Evolutionary conservation across 1,140 invertebrate species (phyloP), one percentile per base, ranked within the genome.

Genomic region (Stegodyphus mimosarum): DNA sequence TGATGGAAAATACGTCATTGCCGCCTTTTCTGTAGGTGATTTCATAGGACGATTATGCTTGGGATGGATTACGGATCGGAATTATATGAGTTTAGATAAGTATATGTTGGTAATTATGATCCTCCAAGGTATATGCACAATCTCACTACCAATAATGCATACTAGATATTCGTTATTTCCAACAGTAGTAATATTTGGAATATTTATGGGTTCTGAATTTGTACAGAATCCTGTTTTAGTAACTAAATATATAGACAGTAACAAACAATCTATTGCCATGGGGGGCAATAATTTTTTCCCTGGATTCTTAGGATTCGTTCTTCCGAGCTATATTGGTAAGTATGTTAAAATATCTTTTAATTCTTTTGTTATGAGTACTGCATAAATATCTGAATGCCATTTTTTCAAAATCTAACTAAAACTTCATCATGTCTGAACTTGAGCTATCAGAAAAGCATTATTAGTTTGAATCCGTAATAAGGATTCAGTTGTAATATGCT

Each of bases 61-160:
- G 9, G 66, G 66, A 11, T 69, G 66, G 66, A 69, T 69, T 48
- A 69, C 66, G 17, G 66, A 69, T 69, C n/a, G n/a, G n/a, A n/a
- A n/a, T 9, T 69, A 69, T 17, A 69, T 69, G 66, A 48, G n/a
- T 18, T 11, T 63, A 63, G 10, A 11, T 13, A 63, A n/a, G 4
- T 63, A 63, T n/a, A 63, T 63, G 60, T n/a, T 63, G 10, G 60
- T 63, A 2, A n/a, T 11, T 11, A 63, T 63, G 60, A n/a, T 63
- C 10, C 10, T 63, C n/a, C 60, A 63, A 63, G 60, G 60, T 13
- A 4, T n/a, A 13, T 13, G 10, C 10, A 63, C 60, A 63, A n/a
- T n/a, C 60, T 13, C 60, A 13, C n/a, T 63, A n/a, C 60, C 60
- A 63, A 13, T 63, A 63, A 63, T 63, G 60, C 10, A 63, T 63